A percentile compares a stretch with the other conserved stretches of the same genome.
Conservation (phyloP, 1,140 invertebrate genomes). For the Vanessa atalanta region DNA sequence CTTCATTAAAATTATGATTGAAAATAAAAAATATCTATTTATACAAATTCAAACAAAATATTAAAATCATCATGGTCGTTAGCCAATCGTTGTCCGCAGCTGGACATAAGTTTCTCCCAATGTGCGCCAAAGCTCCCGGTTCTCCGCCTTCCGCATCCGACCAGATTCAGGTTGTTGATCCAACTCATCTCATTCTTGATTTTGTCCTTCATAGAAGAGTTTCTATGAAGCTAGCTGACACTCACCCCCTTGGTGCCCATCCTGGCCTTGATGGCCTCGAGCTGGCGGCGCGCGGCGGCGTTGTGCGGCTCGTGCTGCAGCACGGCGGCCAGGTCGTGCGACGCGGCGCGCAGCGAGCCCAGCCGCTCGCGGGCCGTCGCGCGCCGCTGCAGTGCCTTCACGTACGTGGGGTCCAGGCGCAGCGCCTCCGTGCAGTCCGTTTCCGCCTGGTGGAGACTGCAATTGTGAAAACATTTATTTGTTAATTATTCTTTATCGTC, state of each 20-base stretch:
- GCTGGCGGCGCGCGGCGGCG: slow-evolving; percentile 81
- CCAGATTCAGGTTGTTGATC: no score
- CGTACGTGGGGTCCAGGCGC: slow-evolving; percentile 86
- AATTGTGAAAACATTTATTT: background rate
- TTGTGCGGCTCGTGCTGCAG: slow-evolving; percentile 88
- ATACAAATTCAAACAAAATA: no score
- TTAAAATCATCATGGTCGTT: no score
- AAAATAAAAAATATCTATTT: no score
- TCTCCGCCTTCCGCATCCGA: no score
- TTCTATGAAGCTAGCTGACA: no score
- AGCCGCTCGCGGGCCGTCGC: slow-evolving; percentile 84
- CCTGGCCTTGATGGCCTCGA: slow-evolving; percentile 82
- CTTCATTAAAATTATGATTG: no score
- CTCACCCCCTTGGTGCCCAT: slow-evolving; percentile 81
- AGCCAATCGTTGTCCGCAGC: no score
- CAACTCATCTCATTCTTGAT: no score
- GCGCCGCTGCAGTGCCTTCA: slow-evolving; percentile 90
- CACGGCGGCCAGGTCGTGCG: slow-evolving; percentile 84
- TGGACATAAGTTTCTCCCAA: no score
- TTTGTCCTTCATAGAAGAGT: no score
- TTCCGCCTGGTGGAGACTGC: slow-evolving; percentile 87
- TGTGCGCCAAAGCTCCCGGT: no score
- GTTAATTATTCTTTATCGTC: background rate
- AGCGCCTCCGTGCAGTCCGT: slow-evolving; percentile 88
- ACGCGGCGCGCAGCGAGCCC: slow-evolving; percentile 82